Conservation (phyloP, 53 echinoderm and acorn worm species). For the Hippasteria phrygiana region DNA sequence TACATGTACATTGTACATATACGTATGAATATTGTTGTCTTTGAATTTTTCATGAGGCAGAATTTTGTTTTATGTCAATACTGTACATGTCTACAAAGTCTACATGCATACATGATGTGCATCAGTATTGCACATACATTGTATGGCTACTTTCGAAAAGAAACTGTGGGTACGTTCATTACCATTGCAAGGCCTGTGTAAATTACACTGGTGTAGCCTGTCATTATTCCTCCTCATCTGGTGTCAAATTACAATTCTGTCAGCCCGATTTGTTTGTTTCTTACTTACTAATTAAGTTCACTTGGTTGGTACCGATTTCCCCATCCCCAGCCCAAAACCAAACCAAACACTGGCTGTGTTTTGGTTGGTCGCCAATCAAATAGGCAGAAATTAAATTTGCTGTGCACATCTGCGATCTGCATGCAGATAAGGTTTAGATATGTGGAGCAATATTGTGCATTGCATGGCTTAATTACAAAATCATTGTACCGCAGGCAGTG, state of each 20-base stretch:
- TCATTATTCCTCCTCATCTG: neutral
- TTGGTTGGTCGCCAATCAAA: neutral
- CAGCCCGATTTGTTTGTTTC: neutral
- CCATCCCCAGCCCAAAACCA: neutral
- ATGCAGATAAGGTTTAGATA: neutral
- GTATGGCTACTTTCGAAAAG: neutral
- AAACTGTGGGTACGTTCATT: neutral
- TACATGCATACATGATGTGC: too few species aligned
- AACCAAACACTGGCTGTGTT: neutral
- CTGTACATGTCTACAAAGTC: too few species aligned
- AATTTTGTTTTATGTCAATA: too few species aligned
- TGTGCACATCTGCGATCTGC: neutral
- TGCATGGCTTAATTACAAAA: too few species aligned
- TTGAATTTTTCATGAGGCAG: too few species aligned
- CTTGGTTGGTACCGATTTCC: neutral
- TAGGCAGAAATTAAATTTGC: neutral
- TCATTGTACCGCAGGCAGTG: neutral
- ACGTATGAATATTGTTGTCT: too few species aligned
- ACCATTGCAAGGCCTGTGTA: neutral
- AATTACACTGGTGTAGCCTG: neutral
- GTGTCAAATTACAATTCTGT: neutral
- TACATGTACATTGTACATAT: too few species aligned
- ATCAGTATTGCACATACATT: too few species aligned
- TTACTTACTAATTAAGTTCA: neutral
- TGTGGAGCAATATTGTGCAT: neutral